Percentiles rank a stretch among this genome's conserved stretches.
Conservation (phyloP, 2,888 invertebrate species). For the Protophormia terraenovae region DNA sequence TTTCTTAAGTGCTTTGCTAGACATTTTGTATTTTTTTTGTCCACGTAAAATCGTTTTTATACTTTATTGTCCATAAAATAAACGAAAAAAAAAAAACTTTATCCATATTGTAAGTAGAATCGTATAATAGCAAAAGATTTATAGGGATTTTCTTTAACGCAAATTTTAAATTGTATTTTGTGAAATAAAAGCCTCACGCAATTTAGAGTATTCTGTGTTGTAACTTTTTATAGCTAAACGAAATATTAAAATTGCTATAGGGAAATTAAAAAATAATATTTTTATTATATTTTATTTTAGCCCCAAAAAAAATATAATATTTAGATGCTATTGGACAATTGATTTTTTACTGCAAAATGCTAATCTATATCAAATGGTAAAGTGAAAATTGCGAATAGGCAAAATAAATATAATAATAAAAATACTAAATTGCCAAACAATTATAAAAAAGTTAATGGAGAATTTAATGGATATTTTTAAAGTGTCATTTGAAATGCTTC, state of each 20-base stretch:
- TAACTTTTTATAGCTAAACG: not conserved
- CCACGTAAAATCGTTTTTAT: not conserved
- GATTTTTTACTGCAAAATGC: not conserved
- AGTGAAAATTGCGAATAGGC: too few relatives aligned
- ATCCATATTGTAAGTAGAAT: not conserved
- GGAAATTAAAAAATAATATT: not conserved
- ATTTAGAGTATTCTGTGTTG: not conserved
- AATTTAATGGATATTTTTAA: too few relatives aligned
- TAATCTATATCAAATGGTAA: not conserved
- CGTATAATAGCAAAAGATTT: not conserved
- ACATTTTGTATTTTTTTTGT: not conserved
- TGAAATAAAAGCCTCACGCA: not conserved
- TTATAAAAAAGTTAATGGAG: too few relatives aligned
- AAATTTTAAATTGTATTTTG: not conserved
- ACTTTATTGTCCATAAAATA: conserved; percentile 17
- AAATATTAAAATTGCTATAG: not conserved
- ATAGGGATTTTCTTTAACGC: not conserved
- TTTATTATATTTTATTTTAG: not conserved
- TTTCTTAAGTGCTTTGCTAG: not conserved
- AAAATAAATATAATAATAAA: too few relatives aligned
- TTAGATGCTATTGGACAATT: not conserved
- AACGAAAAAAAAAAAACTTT: not conserved
- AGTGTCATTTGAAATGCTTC: too few relatives aligned
- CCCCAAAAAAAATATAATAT: not conserved
- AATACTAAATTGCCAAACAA: too few relatives aligned